Evolutionary conservation across 2,797 vertebrate genomes (phyloP).

Genomic region (Siniperca scherzeri): DNA sequence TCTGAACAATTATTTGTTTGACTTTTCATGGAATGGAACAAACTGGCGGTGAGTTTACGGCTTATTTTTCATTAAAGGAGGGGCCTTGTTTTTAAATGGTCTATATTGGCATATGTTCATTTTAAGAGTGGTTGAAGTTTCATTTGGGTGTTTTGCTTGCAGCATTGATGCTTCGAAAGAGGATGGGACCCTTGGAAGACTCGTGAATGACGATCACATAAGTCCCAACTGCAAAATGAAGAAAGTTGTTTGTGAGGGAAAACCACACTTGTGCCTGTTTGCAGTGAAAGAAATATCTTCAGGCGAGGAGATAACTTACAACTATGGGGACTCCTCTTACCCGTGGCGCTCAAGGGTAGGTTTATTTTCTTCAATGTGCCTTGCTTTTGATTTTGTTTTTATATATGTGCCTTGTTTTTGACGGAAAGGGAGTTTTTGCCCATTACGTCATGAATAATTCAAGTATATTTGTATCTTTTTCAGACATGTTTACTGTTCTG

Average conservation of each 20-base stretch:
- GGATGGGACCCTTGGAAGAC: conserved; percentile 52
- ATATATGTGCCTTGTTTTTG: not conserved
- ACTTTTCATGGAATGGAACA: conserved; percentile 45
- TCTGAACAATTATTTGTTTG: conserved; percentile 39
- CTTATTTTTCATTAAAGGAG: not conserved
- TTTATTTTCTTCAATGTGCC: not conserved
- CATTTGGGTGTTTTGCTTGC: not conserved
- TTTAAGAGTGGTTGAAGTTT: not conserved
- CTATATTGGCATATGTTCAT: not conserved
- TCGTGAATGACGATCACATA: conserved; percentile 64
- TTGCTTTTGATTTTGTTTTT: not conserved
- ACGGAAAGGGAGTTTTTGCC: not conserved
- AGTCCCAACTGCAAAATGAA: conserved; percentile 67
- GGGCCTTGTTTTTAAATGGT: not conserved
- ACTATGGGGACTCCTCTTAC: conserved; percentile 39
- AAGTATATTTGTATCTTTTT: not conserved
- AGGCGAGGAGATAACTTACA: conserved; percentile 63
- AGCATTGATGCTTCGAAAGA: conserved; percentile 61
- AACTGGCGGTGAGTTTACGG: conserved; percentile 62
- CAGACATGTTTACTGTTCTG: not conserved
- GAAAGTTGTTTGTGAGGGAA: conserved; percentile 37
- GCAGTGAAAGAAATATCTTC: conserved; percentile 51
- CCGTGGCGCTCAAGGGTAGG: conserved; percentile 49
- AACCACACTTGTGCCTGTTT: conserved; percentile 67
- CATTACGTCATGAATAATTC: not conserved